Evolutionary conservation across 2,797 vertebrate species (phyloP).

Genomic region (Eleutherodactylus coqui): DNA sequence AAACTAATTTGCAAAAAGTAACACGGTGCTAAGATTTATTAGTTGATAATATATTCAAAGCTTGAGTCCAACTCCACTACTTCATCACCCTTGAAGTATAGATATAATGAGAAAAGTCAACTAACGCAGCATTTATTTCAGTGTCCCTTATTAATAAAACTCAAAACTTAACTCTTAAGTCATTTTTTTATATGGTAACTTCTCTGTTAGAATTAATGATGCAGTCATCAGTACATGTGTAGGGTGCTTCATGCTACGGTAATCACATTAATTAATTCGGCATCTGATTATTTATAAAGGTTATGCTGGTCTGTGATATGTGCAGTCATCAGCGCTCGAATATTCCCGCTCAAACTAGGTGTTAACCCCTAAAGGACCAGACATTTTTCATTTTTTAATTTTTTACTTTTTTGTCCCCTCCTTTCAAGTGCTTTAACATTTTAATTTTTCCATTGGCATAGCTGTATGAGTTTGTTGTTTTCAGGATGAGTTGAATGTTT

Average conservation of each 20-base stretch:
- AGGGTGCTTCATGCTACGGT: slow-evolving; percentile 7
- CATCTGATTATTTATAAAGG: slow-evolving; percentile 29
- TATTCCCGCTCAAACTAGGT: not conserved
- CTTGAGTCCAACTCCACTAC: not conserved
- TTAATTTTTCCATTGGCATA: no score
- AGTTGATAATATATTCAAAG: not conserved
- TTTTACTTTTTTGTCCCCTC: no score
- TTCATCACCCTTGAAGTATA: slow-evolving; percentile 18
- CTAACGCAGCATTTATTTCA: slow-evolving; percentile 21
- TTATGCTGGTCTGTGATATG: not conserved
- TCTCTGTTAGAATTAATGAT: slow-evolving; percentile 19
- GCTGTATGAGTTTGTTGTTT: no score
- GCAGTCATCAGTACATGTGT: slow-evolving; percentile 7
- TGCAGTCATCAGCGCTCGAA: not conserved
- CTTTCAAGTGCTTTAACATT: no score
- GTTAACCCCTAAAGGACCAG: no score
- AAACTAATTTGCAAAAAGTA: slow-evolving; percentile 23
- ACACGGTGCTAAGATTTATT: slow-evolving; percentile 21
- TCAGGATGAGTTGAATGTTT: no score
- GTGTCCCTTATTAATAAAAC: slow-evolving; percentile 27
- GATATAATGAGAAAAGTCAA: slow-evolving; percentile 34
- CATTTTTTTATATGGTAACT: slow-evolving; percentile 22
- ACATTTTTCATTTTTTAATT: no score
- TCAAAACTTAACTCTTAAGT: slow-evolving; percentile 22
- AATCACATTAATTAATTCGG: slow-evolving; percentile 36